phyloP scores from a whole-genome alignment of 2,797 vertebrate species.

The Crossoptilon crossoptilon region DNA sequence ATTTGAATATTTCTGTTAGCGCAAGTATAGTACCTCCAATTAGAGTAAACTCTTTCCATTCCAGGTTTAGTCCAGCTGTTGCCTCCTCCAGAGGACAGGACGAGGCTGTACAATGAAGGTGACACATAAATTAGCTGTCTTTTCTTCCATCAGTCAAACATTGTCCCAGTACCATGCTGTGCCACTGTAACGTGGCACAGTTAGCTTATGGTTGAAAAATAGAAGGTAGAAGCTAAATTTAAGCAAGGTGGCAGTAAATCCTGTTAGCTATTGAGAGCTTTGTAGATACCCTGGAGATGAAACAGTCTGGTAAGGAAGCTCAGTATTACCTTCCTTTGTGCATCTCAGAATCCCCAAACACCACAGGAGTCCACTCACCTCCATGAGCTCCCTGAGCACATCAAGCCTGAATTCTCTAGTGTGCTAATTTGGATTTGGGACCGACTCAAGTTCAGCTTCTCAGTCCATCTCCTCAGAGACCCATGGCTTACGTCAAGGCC shows the following conservation, averaged over 20 bases:
- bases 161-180: neutral
- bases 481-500: neutral
- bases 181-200: accelerated
- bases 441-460: neutral
- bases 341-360: neutral
- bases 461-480: neutral
- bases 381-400: neutral
- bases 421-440: neutral
- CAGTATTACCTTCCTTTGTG: neutral
- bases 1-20: constrained; percentile 27
- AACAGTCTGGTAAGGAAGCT: neutral
- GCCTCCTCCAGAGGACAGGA: neutral
- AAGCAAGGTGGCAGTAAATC: neutral
- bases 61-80: neutral
- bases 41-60: neutral
- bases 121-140: neutral
- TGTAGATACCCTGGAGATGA: neutral
- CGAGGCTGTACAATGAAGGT: neutral
- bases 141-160: neutral
- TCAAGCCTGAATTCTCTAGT: neutral
- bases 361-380: neutral
- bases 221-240: neutral
- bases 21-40: neutral
- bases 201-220: neutral
- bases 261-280: neutral